These are phyloP conservation scores for Ictidomys tridecemlineatus DNA, from an alignment of 2,113 vertebrate genomes.

Conservation along the genomic window DNA sequence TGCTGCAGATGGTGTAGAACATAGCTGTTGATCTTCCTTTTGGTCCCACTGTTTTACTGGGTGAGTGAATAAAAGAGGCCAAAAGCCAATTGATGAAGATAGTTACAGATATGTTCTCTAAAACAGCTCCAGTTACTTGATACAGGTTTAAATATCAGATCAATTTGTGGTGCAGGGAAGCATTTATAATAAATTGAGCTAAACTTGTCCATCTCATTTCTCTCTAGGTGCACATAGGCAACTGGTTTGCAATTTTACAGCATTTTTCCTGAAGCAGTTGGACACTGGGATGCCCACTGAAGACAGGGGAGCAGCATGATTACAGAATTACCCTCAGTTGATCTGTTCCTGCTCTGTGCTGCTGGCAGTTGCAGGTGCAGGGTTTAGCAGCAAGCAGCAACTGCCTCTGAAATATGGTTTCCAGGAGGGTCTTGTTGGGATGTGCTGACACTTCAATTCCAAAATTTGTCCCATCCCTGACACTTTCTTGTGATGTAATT, in stretches of 20 bases:
- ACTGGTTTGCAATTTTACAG: background rate
- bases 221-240: background rate
- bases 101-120: too few species aligned
- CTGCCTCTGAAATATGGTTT: background rate
- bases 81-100: background rate
- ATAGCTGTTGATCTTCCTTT: background rate
- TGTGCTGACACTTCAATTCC: background rate
- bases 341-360: background rate
- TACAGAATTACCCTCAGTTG: background rate
- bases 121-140: too few species aligned
- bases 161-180: too few species aligned
- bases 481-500: background rate
- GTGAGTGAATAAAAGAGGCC: background rate
- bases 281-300: background rate
- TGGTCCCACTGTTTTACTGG: background rate
- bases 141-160: too few species aligned
- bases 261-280: background rate
- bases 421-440: too few species aligned
- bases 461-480: background rate
- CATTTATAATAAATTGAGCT: background rate
- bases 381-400: background rate
- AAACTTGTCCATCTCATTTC: background rate
- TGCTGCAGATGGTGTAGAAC: too few species aligned
- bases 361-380: too few species aligned
- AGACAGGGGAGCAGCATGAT: background rate